phyloP scores from a whole-genome alignment of 2,113 vertebrate genomes.

The Carassius gibelio region DNA sequence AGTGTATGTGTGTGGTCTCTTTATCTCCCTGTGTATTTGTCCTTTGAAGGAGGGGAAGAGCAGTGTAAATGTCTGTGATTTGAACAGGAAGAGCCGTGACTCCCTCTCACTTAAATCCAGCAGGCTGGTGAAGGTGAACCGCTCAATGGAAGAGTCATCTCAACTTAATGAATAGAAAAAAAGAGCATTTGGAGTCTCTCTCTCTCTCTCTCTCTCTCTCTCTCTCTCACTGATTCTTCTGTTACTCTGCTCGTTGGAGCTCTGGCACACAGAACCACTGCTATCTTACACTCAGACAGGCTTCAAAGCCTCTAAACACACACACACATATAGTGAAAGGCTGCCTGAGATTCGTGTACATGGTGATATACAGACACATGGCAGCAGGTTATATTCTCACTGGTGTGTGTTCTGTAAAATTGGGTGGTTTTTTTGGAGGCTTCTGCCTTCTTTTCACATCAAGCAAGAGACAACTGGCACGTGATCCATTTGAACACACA shows the following conservation, averaged over 20 bases:
- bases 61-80: conserved; percentile 17
- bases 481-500: conserved; percentile 4
- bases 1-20: background rate
- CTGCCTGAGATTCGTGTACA: conserved; percentile 47
- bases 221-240: background rate
- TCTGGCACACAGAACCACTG: conserved; percentile 45
- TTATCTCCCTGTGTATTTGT: background rate
- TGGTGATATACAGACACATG: conserved; percentile 42
- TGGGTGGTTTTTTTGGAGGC: conserved; percentile 8
- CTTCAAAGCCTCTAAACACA: conserved; percentile 23
- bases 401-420: conserved; percentile 31
- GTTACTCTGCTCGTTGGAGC: conserved; percentile 11
- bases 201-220: background rate
- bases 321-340: conserved; percentile 47
- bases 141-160: conserved; percentile 18
- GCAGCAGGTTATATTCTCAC: conserved; percentile 32
- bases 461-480: conserved; percentile 1
- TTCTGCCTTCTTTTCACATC: conserved; percentile 13
- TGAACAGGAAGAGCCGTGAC: conserved; percentile 30
- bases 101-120: conserved; percentile 32
- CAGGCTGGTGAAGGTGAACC: conserved; percentile 21
- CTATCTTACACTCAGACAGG: conserved; percentile 44
- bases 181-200: conserved; percentile 13
- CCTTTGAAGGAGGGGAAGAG: conserved; percentile 15
- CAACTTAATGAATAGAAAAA: conserved; percentile 36